phyloP scores from a whole-genome alignment of 1,140 invertebrate species.

The Lepidurus couesii region DNA sequence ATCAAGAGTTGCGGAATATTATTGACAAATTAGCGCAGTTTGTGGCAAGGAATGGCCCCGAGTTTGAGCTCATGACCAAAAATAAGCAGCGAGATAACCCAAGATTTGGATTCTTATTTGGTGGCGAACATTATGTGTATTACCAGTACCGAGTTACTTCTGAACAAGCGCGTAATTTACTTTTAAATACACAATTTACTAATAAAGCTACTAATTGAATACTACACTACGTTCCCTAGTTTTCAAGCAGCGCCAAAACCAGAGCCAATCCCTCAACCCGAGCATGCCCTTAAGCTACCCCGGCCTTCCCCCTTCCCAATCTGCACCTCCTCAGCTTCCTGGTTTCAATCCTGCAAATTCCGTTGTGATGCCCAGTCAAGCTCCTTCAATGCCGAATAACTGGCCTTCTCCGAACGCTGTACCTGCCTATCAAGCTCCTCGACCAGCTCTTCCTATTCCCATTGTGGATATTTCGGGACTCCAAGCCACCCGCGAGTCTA shows the following conservation, averaged over 20 bases:
- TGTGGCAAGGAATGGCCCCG: constrained; percentile 76
- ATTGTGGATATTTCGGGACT: constrained; percentile 36
- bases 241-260: neutral
- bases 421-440: neutral
- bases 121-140: constrained; percentile 90
- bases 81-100: constrained; percentile 96
- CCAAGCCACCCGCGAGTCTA: constrained; percentile 46
- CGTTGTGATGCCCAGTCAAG: neutral
- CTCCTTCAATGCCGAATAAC: neutral
- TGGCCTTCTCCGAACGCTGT: neutral
- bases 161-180: constrained; percentile 59
- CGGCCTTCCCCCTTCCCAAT: neutral
- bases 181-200: neutral
- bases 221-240: neutral
- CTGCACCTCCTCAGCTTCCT: neutral
- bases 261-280: neutral
- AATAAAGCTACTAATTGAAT: neutral
- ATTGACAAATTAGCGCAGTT: neutral
- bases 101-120: constrained; percentile 94
- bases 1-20: constrained; percentile 10
- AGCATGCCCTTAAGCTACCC: neutral
- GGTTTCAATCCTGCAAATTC: neutral
- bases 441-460: constrained; percentile 4
- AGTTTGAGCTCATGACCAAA: constrained; percentile 97
- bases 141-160: constrained; percentile 93